Evolutionary conservation across 2,797 vertebrate species (phyloP), one percentile per base, ranked within the genome.

Genomic region (Coilia nasus): DNA sequence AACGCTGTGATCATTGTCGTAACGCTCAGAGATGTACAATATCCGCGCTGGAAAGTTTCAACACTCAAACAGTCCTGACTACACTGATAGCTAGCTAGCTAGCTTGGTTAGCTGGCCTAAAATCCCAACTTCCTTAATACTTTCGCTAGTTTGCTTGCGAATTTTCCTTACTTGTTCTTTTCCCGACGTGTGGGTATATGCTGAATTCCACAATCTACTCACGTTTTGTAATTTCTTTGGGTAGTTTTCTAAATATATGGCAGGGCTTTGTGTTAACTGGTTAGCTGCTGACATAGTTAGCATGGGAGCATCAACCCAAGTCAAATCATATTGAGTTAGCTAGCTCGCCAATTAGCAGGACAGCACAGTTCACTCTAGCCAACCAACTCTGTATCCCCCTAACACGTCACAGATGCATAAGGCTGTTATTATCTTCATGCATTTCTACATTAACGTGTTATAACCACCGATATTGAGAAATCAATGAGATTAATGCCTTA

Each of bases 11-110:
- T 41, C 62, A 12, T 19, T 56, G 25, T 25, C 4, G 19, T 71
- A 56, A 50, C 46, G 19, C 56, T 64, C 54, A 64, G 60, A 50
- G 31, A 83, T 83, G 12, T 81, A 71, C 54, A 35, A 12, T 57
- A 44, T 28, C 15, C 11, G 57, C 15, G 60, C 41, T 82, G 31
- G 25, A 1, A 62, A 82, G 47, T 71, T 54, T 57, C 47, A 47
- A 50, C 44, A 25, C 60, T 64, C 57, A 57, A 31, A 57, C 86
- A 87, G 84, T 54, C 84, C 84, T 25, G 81, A 75, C 78, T 84
- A 81, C 84, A 83, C 25, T 78, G 35, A 44, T 9, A 78, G 71
- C 71, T 78, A 78, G 71, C 64, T 71, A 71, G 12, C 71, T 31
- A 78, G 31, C 71, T 41, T 78, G 31, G 71, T 44, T 44, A 78